Evolutionary conservation across 1,140 invertebrate species (phyloP), one percentile per base, ranked within the genome.

Genomic region (Melitaea cinxia): DNA sequence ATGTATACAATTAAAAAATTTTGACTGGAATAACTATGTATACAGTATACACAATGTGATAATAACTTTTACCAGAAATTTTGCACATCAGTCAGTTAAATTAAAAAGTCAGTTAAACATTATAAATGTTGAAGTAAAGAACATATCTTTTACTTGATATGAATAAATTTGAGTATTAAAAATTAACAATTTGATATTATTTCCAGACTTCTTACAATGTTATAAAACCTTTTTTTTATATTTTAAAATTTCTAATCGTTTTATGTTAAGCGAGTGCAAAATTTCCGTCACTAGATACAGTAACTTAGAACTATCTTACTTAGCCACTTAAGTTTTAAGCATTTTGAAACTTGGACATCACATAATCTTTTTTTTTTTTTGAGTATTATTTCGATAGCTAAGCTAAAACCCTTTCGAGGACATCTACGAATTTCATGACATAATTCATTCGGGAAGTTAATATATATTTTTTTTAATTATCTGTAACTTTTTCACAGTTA

Each of bases 281-380:
- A 56, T 28, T 52, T 63, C 37, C 37, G 45, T 39, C 63, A 53
- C 68, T 75, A 77, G 69, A 75, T 75, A 79, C 75, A 79, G 66
- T 68, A 82, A 79, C 82, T 85, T 88, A 88, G 64, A 68, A 63
- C 79, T 82, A 73, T 66, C 74, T 82, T 81, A 72, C 66, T 65
- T 77, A 84, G 82, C 82, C 80, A 87, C 76, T 62, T 77, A 86
- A 86, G 85, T 77, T 73, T 65, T 80, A 83, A 87, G 82, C 83
- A 77, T 78, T 75, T 35, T 61, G 65, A 76, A 75, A 65, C 56
- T 72, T 65, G 67, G 65, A 80, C 73, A 78, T 78, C 77, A 79
- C 74, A 72, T 77, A 66, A 53, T 65, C 61, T 65, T 58, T 56
- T 60, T 68, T 72, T 61, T 55, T 52, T 57, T 71, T 73, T 78